Evolutionary conservation across 1,140 invertebrate genomes (phyloP).

Genomic region (Lepidurus packardi): DNA sequence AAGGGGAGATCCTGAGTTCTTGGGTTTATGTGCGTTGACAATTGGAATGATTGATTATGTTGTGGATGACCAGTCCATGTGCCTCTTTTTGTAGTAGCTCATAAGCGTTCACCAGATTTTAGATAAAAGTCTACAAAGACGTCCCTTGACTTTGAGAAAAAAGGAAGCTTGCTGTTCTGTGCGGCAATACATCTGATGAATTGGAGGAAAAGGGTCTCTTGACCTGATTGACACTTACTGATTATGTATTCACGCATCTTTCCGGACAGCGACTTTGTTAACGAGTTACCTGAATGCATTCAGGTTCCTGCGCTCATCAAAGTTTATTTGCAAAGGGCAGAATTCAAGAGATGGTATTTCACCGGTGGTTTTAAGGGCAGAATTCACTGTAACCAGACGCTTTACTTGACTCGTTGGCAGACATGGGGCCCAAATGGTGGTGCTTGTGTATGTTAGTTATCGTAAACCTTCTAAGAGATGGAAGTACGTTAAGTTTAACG

Average conservation of each 20-base stretch:
- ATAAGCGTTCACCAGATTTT: constrained; percentile 5
- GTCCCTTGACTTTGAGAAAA: constrained; percentile 5
- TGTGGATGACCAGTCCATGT: constrained; percentile 12
- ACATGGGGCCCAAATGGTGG: not conserved
- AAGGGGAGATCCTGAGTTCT: not conserved
- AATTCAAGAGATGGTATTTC: not conserved
- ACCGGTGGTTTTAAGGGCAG: not conserved
- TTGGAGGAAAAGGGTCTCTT: not conserved
- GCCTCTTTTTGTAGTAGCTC: constrained; percentile 21
- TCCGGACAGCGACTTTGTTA: too few relatives aligned
- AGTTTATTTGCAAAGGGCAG: not conserved
- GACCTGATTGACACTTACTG: too few relatives aligned
- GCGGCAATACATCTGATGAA: constrained; percentile 5
- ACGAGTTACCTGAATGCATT: not conserved
- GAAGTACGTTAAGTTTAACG: not conserved
- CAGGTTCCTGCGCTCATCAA: not conserved
- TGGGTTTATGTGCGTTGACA: not conserved
- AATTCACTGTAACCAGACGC: not conserved
- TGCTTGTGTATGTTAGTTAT: not conserved
- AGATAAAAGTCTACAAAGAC: not conserved
- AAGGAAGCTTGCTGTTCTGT: constrained; percentile 12
- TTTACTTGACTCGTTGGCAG: not conserved
- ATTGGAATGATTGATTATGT: constrained; percentile 10
- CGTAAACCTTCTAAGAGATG: not conserved
- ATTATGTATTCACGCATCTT: too few relatives aligned